phyloP scores from a whole-genome alignment of 1,140 invertebrate genomes.

The Drosophila fuyamai region DNA sequence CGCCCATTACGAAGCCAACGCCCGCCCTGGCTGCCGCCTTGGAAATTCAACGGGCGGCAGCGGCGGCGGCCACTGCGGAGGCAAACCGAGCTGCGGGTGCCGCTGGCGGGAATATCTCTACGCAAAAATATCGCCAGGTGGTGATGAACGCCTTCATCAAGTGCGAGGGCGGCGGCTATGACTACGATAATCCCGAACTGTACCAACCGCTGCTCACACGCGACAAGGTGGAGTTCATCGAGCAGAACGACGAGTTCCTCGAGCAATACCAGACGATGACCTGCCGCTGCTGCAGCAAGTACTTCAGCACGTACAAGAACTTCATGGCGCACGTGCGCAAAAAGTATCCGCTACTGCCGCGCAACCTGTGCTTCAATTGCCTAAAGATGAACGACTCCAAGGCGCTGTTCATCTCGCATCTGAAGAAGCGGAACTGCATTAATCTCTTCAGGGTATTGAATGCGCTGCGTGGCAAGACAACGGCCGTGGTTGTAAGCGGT shows the following conservation, averaged over 20 bases:
- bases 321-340: constrained; percentile 85
- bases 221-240: constrained; percentile 80
- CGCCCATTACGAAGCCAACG: constrained; percentile 75
- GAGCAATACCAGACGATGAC: constrained; percentile 84
- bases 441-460: constrained; percentile 78
- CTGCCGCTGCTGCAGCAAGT: constrained; percentile 80
- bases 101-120: constrained; percentile 68
- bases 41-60: constrained; percentile 72
- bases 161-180: constrained; percentile 73
- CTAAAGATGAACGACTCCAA: constrained; percentile 84
- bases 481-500: neutral
- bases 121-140: constrained; percentile 76
- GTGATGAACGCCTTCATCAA: constrained; percentile 81
- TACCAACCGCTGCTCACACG: constrained; percentile 73
- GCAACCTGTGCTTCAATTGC: constrained; percentile 84
- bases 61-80: constrained; percentile 64
- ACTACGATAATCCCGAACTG: constrained; percentile 83
- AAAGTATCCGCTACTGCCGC: constrained; percentile 77
- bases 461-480: constrained; percentile 57
- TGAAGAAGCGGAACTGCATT: constrained; percentile 83
- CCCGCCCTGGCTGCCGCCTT: constrained; percentile 72
- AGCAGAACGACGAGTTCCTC: constrained; percentile 79
- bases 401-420: constrained; percentile 82
- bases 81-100: constrained; percentile 58
- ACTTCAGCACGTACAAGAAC: constrained; percentile 80